Conservation (phyloP, 2,888 invertebrate genomes). For the Harpalus rufipes region DNA sequence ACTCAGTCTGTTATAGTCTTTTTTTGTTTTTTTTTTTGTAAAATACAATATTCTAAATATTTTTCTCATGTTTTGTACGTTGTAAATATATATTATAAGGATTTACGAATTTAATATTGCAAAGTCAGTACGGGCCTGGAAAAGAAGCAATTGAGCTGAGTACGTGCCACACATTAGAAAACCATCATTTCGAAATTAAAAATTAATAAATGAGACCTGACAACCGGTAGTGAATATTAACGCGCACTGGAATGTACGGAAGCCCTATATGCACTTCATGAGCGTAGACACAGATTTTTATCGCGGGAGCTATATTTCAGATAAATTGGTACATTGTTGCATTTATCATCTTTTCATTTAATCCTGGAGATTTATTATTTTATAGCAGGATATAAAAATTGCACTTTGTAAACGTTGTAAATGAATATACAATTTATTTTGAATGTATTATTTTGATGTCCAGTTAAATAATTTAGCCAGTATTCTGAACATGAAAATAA, state of each 20-base stretch:
- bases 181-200: slow-evolving; percentile 44
- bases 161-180: slow-evolving; percentile 12
- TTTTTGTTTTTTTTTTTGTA: no score
- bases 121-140: background rate
- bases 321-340: background rate
- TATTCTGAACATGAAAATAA: no score
- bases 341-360: background rate
- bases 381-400: background rate
- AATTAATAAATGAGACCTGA: slow-evolving; percentile 42
- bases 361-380: background rate
- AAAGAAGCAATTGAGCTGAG: background rate
- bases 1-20: no score
- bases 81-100: background rate
- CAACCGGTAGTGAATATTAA: slow-evolving; percentile 37
- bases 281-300: background rate
- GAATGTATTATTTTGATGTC: no score
- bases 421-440: no score
- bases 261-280: slow-evolving; percentile 1
- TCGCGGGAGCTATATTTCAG: background rate
- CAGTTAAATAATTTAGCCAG: no score
- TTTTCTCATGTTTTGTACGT: no score
- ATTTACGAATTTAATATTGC: background rate
- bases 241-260: slow-evolving; percentile 25
- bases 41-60: no score
- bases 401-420: background rate